Evolutionary conservation across 1,140 invertebrate species (phyloP).

Genomic region (Zophobas morio): DNA sequence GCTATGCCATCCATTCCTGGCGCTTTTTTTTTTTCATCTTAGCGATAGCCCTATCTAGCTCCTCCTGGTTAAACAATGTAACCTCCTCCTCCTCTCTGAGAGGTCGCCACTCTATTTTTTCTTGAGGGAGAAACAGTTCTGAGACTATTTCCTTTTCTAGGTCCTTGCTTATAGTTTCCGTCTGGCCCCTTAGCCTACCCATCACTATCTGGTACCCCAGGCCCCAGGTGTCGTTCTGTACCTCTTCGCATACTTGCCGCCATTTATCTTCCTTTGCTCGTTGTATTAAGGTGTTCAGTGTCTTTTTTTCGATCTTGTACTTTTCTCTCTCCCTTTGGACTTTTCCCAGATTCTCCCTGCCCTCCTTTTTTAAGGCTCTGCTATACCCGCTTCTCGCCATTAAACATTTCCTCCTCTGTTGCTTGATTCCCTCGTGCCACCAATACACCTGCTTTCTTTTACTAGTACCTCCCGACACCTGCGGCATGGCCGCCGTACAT

Average conservation of each 20-base stretch:
- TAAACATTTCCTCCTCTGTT: background rate
- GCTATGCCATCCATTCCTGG: background rate
- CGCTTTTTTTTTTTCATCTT: slow-evolving; percentile 7
- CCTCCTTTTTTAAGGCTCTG: too few species aligned
- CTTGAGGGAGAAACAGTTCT: background rate
- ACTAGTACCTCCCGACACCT: background rate
- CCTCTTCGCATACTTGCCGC: background rate
- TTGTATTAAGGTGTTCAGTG: background rate
- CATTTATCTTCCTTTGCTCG: background rate
- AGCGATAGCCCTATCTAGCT: background rate
- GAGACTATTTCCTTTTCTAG: slow-evolving; percentile 1
- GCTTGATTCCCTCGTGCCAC: background rate
- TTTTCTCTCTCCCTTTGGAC: background rate
- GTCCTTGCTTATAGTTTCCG: background rate
- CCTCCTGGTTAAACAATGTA: background rate
- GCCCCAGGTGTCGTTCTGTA: background rate
- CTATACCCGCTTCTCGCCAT: background rate
- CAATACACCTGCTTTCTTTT: background rate
- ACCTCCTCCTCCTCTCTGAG: background rate
- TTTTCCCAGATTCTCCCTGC: background rate
- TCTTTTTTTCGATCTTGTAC: slow-evolving; percentile 17
- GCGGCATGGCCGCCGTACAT: background rate
- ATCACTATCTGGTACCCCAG: background rate
- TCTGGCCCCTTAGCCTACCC: background rate
- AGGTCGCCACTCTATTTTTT: background rate